A percentile compares a stretch with the other conserved stretches of the same genome.
Conservation (phyloP, 2,113 vertebrate species). For the Elaphurus davidianus region DNA sequence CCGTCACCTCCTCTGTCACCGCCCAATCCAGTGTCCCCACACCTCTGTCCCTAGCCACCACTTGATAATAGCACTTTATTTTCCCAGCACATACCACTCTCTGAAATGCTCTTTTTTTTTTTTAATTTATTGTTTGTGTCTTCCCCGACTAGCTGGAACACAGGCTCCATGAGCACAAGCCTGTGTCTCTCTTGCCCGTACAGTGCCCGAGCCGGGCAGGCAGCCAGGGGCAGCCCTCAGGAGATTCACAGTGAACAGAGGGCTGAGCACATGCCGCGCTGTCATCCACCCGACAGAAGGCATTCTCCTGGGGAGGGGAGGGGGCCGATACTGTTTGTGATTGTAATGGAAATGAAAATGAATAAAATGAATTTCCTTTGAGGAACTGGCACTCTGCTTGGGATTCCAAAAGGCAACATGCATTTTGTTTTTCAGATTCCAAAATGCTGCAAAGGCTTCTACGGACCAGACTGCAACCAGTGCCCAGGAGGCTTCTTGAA, state of each 20-base stretch:
- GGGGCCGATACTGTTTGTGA: neutral
- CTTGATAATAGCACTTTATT: neutral
- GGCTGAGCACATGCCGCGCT: neutral
- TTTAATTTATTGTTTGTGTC: neutral
- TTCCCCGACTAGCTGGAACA: neutral
- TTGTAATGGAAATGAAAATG: neutral
- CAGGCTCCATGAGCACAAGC: fast-evolving
- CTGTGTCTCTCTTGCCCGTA: fast-evolving
- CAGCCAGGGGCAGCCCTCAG: fast-evolving
- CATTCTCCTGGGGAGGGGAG: fast-evolving
- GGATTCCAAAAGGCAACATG: fast-evolving
- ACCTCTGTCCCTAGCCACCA: neutral
- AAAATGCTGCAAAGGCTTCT: slow-evolving; percentile 93
- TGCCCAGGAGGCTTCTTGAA: slow-evolving; percentile 90
- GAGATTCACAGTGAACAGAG: neutral
- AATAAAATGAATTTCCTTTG: neutral
- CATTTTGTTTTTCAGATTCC: slow-evolving; percentile 81
- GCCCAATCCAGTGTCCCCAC: fast-evolving
- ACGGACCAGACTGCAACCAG: slow-evolving; percentile 86
- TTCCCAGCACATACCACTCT: neutral
- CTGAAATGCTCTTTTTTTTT: neutral
- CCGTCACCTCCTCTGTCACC: neutral
- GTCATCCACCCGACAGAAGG: neutral
- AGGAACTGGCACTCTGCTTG: neutral
- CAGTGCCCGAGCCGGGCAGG: fast-evolving